Percentiles rank a stretch among this genome's conserved stretches.
These are phyloP conservation scores for Nansenia antarctica DNA, from an alignment of 2,113 vertebrate genomes.

Conservation along the genomic window DNA sequence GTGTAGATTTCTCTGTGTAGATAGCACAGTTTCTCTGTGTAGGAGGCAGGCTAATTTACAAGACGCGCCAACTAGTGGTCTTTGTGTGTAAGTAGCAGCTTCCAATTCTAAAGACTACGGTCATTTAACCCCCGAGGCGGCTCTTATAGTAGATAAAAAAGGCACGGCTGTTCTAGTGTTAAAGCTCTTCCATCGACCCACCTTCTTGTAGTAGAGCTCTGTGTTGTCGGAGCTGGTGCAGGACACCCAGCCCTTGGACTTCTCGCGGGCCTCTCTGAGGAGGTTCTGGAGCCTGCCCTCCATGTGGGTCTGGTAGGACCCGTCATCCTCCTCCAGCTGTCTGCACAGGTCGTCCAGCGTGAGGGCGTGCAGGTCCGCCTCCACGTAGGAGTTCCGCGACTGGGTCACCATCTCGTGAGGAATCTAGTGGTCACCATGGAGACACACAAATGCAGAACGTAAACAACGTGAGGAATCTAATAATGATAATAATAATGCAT, in stretches of 20 bases:
- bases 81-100: too few relatives aligned
- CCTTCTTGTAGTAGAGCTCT: conserved; percentile 95
- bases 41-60: too few relatives aligned
- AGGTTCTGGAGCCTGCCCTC: conserved; percentile 86
- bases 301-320: conserved; percentile 81
- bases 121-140: too few relatives aligned
- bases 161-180: too few relatives aligned
- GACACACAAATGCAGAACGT: neutral
- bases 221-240: conserved; percentile 87
- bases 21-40: too few relatives aligned
- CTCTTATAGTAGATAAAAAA: too few relatives aligned
- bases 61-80: too few relatives aligned
- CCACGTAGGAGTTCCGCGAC: conserved; percentile 88
- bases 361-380: conserved; percentile 86
- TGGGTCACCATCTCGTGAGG: conserved; percentile 92
- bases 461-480: neutral
- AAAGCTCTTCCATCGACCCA: conserved; percentile 45
- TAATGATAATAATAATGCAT: too few relatives aligned
- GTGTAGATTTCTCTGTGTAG: too few relatives aligned
- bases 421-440: conserved; percentile 72
- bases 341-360: conserved; percentile 87
- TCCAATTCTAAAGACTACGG: too few relatives aligned
- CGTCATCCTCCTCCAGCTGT: conserved; percentile 84
- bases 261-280: conserved; percentile 91
- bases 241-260: conserved; percentile 92